Evolutionary conservation across 2,113 vertebrate genomes (phyloP).

Genomic region (Cryptotis parvus): DNA sequence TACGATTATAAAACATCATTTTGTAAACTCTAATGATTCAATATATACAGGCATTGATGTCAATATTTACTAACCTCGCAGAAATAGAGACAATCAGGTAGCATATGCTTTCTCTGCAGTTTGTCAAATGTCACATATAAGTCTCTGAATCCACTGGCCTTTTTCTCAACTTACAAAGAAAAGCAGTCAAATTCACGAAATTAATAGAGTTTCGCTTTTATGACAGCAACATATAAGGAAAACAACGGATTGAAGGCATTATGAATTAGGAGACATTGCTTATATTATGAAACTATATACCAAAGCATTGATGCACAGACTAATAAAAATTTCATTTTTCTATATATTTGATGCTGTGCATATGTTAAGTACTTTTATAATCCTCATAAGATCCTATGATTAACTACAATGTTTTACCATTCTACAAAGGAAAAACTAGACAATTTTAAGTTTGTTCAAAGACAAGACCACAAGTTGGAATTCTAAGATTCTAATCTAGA

Average conservation of each 20-base stretch:
- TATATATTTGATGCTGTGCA: background rate
- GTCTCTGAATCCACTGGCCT: background rate
- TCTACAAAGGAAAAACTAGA: conserved; percentile 11
- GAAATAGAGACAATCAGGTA: background rate
- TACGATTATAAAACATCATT: background rate
- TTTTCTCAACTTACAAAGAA: background rate
- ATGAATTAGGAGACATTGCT: background rate
- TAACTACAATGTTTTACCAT: background rate
- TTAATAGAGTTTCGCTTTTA: background rate
- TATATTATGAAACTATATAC: background rate
- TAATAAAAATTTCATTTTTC: background rate
- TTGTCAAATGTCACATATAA: background rate
- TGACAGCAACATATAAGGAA: background rate
- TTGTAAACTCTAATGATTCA: background rate
- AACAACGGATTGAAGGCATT: background rate
- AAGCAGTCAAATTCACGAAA: background rate
- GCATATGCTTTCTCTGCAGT: background rate
- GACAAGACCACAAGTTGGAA: background rate
- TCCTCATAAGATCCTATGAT: background rate
- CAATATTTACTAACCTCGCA: background rate
- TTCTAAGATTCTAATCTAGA: background rate
- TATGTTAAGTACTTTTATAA: conserved; percentile 13
- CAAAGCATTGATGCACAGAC: background rate
- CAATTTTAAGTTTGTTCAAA: background rate
- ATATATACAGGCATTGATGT: background rate